Conservation (phyloP, 1,140 invertebrate species). For the Aphelenchoides fujianensis region DNA sequence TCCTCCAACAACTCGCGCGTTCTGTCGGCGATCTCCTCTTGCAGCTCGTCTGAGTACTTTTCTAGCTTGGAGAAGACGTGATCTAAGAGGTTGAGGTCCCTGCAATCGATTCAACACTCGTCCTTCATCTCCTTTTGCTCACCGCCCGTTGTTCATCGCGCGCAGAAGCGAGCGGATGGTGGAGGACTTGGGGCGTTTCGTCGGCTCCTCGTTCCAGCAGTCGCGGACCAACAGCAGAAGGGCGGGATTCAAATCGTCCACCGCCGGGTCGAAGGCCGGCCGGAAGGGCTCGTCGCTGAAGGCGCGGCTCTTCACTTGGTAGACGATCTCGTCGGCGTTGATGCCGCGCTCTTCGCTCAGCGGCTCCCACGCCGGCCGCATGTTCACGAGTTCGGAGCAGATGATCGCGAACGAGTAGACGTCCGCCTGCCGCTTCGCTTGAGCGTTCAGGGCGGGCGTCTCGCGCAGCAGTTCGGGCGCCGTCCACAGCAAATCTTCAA, state of each 20-base stretch:
- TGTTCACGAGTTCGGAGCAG: slow-evolving; percentile 51
- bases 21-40: slow-evolving; percentile 81
- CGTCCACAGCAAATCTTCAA: slow-evolving; percentile 42
- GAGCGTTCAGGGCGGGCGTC: not conserved
- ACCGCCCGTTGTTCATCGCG: slow-evolving; percentile 34
- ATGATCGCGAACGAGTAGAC: slow-evolving; percentile 55
- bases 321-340: slow-evolving; percentile 17
- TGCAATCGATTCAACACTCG: not conserved
- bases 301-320: slow-evolving; percentile 14
- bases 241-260: slow-evolving; percentile 32
- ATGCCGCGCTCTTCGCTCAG: not conserved
- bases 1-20: slow-evolving; percentile 89
- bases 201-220: slow-evolving; percentile 48
- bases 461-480: slow-evolving; percentile 39
- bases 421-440: slow-evolving; percentile 31
- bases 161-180: slow-evolving; percentile 30
- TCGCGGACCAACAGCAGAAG: slow-evolving; percentile 49
- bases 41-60: slow-evolving; percentile 65
- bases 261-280: slow-evolving; percentile 15
- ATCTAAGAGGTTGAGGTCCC: slow-evolving; percentile 42
- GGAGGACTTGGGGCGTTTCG: slow-evolving; percentile 43
- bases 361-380: slow-evolving; percentile 14
- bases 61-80: slow-evolving; percentile 48
- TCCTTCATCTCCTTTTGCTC: too few relatives aligned
- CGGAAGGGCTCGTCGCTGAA: slow-evolving; percentile 29